phyloP scores from a whole-genome alignment of 2,888 invertebrate genomes.

The Cecidostiba fungosa region DNA sequence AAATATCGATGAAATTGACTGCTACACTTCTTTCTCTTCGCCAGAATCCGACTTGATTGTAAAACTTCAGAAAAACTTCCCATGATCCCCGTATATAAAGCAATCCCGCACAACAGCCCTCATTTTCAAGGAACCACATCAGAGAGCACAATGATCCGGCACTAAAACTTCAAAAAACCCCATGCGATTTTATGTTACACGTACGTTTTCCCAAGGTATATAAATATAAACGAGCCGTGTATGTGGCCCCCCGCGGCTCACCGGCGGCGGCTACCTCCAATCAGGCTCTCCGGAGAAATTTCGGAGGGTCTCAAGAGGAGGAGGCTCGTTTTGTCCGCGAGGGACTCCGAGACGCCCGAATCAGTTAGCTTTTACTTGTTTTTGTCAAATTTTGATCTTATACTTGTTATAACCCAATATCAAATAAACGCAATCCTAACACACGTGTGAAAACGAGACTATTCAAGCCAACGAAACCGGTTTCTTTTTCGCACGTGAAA shows the following conservation, averaged over 20 bases:
- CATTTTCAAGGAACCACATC: background rate
- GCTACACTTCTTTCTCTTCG: no score
- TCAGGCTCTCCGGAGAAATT: conserved; percentile 5
- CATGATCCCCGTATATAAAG: background rate
- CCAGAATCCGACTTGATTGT: background rate
- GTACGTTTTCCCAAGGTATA: conserved; percentile 34
- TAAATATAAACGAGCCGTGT: background rate
- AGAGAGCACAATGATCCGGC: conserved; percentile 44
- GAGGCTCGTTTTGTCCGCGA: background rate
- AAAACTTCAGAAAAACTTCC: background rate
- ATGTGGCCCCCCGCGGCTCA: conserved; percentile 30
- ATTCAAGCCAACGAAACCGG: background rate
- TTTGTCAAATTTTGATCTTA: background rate
- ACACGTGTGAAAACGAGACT: background rate
- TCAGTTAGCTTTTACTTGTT: conserved; percentile 70
- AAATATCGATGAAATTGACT: no score
- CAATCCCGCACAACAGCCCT: background rate
- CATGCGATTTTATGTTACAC: conserved; percentile 9
- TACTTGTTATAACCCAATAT: background rate
- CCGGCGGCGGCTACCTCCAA: conserved; percentile 14
- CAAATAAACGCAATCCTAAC: background rate
- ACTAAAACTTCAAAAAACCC: conserved; percentile 25
- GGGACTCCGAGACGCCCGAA: conserved; percentile 70
- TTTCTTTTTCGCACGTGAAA: conserved; percentile 45
- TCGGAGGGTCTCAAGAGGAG: background rate